Base-by-base conservation (phyloP, 2,888 invertebrate species). In the Entomobrya proxima region DNA sequence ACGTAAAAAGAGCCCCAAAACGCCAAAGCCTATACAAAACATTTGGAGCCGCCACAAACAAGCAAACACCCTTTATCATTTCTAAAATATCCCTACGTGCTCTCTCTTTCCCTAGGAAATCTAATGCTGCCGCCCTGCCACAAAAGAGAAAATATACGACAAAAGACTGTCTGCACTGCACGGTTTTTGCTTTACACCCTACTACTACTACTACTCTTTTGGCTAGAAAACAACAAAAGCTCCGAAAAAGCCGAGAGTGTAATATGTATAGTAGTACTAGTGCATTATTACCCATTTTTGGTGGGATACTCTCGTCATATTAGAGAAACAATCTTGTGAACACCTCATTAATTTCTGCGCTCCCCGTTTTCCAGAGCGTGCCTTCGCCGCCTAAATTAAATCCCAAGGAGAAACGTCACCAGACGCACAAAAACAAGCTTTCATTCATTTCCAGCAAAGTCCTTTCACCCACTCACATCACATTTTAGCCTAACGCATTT, bases 341-440 rank as follows among this genome's bases (percentile, higher is more conserved):
- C 89, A 89, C 89, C 87, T 89, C 89, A 89, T 89, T 89, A 89
- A 89, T 88, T 87, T 83, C 64, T 77, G 58, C 69, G 44, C 44
- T 58, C 81, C 11, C 40, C 76, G 30, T 74, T 47, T 18, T n/a
- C 80, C 15, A 15, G n/a, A 3, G 52, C 18, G n/a, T 9, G 11
- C 58, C n/a, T n/a, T 40, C 18, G 2, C 47, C 44, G 27, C 11
- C 18, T 32, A 78, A 74, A 74, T 74, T 50, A 52, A 74, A 52
- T 44, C n/a, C 35, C 52, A 0, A 74, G 13, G 44, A 44, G 15
- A 4, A 74, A 35, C 69, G 69, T 69, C 55, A 76, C 58, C 76
- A 76, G 24, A 55, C 52, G 58, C 2, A 58, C 24, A 74, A 50
- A 58, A 40, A 55, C 55, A 76, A 75, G 55, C 40, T 67, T 64